Percentiles rank a stretch among this genome's conserved stretches.
These are phyloP conservation scores for Etheostoma spectabile DNA, from an alignment of 2,113 vertebrate genomes.

Conservation along the genomic window DNA sequence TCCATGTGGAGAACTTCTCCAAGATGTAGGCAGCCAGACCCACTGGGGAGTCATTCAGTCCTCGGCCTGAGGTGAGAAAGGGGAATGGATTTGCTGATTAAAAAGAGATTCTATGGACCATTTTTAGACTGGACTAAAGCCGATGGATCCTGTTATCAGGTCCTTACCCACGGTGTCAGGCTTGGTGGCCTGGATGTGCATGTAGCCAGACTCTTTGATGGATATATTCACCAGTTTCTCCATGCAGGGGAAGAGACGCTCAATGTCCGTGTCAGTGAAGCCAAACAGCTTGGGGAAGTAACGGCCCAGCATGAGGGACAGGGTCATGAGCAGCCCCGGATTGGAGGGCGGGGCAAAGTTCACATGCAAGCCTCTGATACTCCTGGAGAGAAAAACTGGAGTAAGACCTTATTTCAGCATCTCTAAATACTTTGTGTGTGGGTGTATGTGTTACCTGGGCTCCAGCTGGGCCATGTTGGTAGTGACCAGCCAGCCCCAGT, in stretches of 20 bases:
- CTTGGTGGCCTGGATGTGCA: slow-evolving; percentile 93
- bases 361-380: slow-evolving; percentile 88
- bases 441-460: slow-evolving; percentile 73
- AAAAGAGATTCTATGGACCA: neutral
- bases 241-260: slow-evolving; percentile 80
- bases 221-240: slow-evolving; percentile 80
- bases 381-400: slow-evolving; percentile 69
- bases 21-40: slow-evolving; percentile 91
- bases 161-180: slow-evolving; percentile 90
- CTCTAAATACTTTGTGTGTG: neutral
- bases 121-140: neutral
- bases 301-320: slow-evolving; percentile 83
- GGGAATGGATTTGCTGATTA: too few species aligned
- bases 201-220: slow-evolving; percentile 87
- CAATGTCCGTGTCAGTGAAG: slow-evolving; percentile 82
- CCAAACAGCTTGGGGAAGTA: slow-evolving; percentile 86
- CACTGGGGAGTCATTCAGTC: slow-evolving; percentile 89
- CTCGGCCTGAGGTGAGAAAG: slow-evolving; percentile 80
- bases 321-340: slow-evolving; percentile 37
- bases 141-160: neutral
- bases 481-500: slow-evolving; percentile 88
- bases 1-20: slow-evolving; percentile 95
- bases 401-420: neutral
- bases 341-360: slow-evolving; percentile 77
- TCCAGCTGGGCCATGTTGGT: slow-evolving; percentile 91